Conservation (phyloP, 1,140 invertebrate genomes). For the Papilio aristodemus region DNA sequence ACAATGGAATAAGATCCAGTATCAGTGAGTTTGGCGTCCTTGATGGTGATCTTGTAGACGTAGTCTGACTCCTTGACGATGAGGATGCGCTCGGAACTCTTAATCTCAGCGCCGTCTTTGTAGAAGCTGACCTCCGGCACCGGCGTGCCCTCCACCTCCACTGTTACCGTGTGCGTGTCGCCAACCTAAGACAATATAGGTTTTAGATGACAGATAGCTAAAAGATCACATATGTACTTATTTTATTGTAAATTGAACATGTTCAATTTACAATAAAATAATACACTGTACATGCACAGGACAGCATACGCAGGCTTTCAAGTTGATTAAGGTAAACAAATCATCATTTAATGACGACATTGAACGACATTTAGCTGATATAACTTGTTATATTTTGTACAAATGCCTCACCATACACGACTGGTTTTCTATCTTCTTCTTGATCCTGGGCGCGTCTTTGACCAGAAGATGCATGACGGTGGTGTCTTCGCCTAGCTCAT, state of each 20-base stretch:
- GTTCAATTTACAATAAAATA: too few species aligned
- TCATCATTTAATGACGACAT: too few species aligned
- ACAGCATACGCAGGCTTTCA: too few species aligned
- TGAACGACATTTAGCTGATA: too few species aligned
- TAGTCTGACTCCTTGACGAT: slow-evolving; percentile 85
- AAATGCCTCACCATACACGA: slow-evolving; percentile 82
- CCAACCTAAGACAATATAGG: slow-evolving; percentile 54
- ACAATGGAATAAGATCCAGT: slow-evolving; percentile 96
- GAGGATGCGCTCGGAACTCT: slow-evolving; percentile 85
- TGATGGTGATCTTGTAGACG: slow-evolving; percentile 88
- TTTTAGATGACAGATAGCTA: too few species aligned
- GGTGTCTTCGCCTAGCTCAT: slow-evolving; percentile 92
- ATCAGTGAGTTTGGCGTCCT: slow-evolving; percentile 90
- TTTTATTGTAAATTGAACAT: too few species aligned
- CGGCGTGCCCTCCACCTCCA: slow-evolving; percentile 92
- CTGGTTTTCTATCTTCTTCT: slow-evolving; percentile 88
- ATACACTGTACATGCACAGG: too few species aligned
- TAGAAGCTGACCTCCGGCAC: slow-evolving; percentile 91
- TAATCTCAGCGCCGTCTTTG: slow-evolving; percentile 90
- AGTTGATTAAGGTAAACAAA: too few species aligned
- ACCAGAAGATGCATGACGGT: slow-evolving; percentile 88
- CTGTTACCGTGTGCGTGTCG: slow-evolving; percentile 85
- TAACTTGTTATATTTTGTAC: too few species aligned
- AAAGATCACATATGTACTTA: too few species aligned
- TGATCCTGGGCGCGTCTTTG: slow-evolving; percentile 91